Evolutionary conservation across 2,113 vertebrate genomes (phyloP).

Genomic region (Bombycilla garrulus): DNA sequence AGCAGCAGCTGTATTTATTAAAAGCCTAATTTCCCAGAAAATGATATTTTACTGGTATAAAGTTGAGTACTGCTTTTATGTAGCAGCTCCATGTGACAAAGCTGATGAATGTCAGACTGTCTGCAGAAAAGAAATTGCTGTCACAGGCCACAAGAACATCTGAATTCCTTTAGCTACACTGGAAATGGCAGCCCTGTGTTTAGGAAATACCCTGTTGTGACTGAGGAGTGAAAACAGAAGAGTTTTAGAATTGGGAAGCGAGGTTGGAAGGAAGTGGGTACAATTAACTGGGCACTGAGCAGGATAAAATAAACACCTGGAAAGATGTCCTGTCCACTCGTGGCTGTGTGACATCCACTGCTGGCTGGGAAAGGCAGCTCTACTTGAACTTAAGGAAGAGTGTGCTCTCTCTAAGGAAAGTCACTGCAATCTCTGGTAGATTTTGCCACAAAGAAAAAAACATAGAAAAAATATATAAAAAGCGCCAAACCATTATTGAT

Average conservation of each 20-base stretch:
- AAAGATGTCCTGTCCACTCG: not conserved
- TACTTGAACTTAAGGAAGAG: not conserved
- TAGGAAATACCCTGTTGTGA: not conserved
- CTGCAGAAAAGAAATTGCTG: not conserved
- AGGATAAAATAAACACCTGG: not conserved
- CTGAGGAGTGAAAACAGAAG: not conserved
- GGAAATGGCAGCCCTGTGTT: not conserved
- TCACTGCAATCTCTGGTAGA: not conserved
- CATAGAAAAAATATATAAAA: not conserved
- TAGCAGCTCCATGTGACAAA: not conserved
- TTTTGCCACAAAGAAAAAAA: not conserved
- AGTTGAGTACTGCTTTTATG: not conserved
- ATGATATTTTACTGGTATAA: not conserved
- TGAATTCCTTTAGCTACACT: not conserved
- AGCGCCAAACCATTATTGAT: not conserved
- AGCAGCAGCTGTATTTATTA: not conserved
- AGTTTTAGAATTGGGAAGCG: not conserved
- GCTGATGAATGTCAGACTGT: not conserved
- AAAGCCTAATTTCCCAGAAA: not conserved
- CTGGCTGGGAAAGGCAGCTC: not conserved
- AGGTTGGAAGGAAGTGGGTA: not conserved
- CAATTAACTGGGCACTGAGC: not conserved
- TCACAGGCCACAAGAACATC: not conserved
- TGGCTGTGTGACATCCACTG: not conserved
- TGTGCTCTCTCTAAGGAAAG: not conserved